Base-by-base conservation (phyloP, 2,113 vertebrate species). In the Leucopsar rothschildi region DNA sequence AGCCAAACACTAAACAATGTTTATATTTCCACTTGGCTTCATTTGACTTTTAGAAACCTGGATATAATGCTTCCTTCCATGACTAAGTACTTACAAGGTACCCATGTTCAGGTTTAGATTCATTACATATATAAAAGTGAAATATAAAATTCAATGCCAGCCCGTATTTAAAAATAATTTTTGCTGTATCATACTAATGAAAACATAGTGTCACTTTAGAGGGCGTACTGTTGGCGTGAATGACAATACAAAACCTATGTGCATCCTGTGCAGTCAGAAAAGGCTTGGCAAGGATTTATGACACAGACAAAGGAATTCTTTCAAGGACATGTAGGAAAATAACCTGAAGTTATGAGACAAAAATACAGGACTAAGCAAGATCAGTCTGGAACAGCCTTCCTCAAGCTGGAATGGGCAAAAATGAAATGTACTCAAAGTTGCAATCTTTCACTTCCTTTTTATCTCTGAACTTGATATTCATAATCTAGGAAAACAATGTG, bases 291-390 rank as follows among this genome's bases (percentile, higher is more conserved):
- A 82, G 59, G 76, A 92, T 91, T 94, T 93, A 90, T 4, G 11
- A 89, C 7, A 29, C 70, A 69, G 92, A 92, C 82, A 96, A 93
- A 93, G 90, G 89, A 92, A 94, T 83, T 89, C 59, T 95, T 95
- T 95, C 96, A 96, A 97, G 96, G 96, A 90, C 82, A 40, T 33
- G 47, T 18, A 86, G 81, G 88, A 96, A 92, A 88, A 96, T 84
- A 93, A 91, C 80, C 65, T 91, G 37, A 76, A 92, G 64, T 92
- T 93, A 93, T 61, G 93, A 71, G 57, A 86, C 53, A 82, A 88
- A 87, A 96, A 86, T 64, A 47, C 76, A 86, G 85, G 82, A 78
- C 79, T 83, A 90, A 92, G 87, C 57, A 78, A 75, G 85, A 94
- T 53, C 60, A 66, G 71, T 47, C 45, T 83, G 42, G 71, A 92